These are phyloP conservation scores for Elaphurus davidianus DNA, from an alignment of 2,113 vertebrate species.

Conservation along the genomic window DNA sequence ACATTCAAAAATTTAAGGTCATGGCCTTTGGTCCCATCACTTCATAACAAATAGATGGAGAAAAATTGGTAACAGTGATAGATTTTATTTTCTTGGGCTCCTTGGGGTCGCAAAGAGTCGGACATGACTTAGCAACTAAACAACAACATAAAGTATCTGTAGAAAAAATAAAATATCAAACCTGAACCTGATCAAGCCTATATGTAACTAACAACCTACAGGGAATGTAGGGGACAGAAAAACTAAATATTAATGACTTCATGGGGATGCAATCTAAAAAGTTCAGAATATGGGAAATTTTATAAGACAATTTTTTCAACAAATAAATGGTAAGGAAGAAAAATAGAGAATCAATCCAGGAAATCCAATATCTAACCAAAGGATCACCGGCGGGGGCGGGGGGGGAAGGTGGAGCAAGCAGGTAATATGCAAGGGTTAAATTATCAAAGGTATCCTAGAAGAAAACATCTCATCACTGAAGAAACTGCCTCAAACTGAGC, in stretches of 20 bases:
- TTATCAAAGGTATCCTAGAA: not conserved
- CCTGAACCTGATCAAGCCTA: not conserved
- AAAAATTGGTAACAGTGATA: not conserved
- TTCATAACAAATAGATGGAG: not conserved
- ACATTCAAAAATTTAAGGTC: not conserved
- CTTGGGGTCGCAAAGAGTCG: not conserved
- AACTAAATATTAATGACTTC: not conserved
- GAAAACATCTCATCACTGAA: not conserved
- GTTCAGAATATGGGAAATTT: not conserved
- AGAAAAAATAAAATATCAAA: not conserved
- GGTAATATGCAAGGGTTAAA: not conserved
- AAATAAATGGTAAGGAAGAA: not conserved
- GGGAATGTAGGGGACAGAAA: not conserved
- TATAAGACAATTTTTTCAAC: not conserved
- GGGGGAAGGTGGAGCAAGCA: rapidly evolving
- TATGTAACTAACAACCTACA: not conserved
- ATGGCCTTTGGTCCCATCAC: not conserved
- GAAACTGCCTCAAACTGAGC: not conserved
- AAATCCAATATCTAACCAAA: not conserved
- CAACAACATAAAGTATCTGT: not conserved
- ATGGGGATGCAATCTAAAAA: not conserved
- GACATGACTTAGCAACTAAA: not conserved
- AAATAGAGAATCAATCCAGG: not conserved
- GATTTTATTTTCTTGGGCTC: not conserved
- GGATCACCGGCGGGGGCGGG: not conserved